phyloP scores from a whole-genome alignment of 2,113 vertebrate species.

The Burhinus oedicnemus region DNA sequence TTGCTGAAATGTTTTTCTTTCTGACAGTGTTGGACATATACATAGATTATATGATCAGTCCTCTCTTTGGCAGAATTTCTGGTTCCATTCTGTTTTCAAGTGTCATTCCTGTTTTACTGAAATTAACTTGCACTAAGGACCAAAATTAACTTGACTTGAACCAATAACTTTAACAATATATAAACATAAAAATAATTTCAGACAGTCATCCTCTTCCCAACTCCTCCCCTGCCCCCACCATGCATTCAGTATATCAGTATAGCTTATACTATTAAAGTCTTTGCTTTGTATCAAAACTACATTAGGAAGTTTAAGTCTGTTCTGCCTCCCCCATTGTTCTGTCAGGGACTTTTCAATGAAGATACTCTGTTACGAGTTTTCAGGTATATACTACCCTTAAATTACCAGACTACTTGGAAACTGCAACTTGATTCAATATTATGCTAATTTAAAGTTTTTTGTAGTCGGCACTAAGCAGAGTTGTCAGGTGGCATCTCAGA shows the following conservation, averaged over 20 bases:
- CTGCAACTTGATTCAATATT: not conserved
- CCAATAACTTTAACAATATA: not conserved
- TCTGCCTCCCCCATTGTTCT: not conserved
- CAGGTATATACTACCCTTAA: not conserved
- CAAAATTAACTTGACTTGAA: not conserved
- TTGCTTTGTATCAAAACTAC: not conserved
- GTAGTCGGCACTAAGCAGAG: not conserved
- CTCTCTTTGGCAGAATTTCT: not conserved
- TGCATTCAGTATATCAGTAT: not conserved
- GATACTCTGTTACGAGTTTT: not conserved
- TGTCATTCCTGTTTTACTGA: not conserved
- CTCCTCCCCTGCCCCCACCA: rapidly evolving
- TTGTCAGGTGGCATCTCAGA: not conserved
- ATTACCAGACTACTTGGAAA: not conserved
- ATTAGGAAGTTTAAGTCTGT: not conserved
- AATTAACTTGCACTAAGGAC: not conserved
- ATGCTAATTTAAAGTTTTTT: not conserved
- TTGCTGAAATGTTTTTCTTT: not conserved
- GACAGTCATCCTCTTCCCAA: not conserved
- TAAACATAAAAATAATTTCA: not conserved
- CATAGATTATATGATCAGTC: not conserved
- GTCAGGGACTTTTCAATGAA: not conserved
- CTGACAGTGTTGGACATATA: not conserved
- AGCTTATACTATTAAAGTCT: not conserved
- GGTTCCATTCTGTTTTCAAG: not conserved